Conservation (phyloP, 2,888 invertebrate genomes). For the Crocallis elinguaria region DNA sequence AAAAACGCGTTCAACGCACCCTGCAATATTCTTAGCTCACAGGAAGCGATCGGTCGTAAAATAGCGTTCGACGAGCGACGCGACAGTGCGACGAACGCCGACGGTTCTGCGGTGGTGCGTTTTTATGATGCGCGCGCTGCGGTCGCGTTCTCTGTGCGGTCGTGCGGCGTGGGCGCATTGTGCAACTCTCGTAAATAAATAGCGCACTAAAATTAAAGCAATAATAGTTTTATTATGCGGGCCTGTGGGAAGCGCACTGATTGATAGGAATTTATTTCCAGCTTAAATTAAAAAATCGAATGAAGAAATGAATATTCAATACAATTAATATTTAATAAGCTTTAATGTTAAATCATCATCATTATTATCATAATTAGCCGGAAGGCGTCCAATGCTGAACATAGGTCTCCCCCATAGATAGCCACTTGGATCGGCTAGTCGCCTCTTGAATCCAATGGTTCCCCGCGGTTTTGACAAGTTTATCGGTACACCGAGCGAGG, state of each 20-base stretch:
- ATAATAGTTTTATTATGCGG: conserved; percentile 50
- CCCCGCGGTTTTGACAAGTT: no score
- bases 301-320: conserved; percentile 1
- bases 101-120: conserved; percentile 41
- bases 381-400: no score
- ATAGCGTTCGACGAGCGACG: conserved; percentile 46
- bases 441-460: no score
- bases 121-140: conserved; percentile 49
- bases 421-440: no score
- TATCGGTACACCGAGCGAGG: no score
- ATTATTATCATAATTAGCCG: no score
- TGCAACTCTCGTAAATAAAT: conserved; percentile 49
- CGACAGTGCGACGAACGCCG: no score
- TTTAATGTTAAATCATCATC: no score
- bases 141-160: conserved; percentile 41
- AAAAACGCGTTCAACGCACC: conserved; percentile 38
- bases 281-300: conserved; percentile 3
- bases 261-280: conserved; percentile 27
- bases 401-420: no score
- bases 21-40: conserved; percentile 49
- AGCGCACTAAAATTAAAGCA: conserved; percentile 50
- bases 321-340: no score
- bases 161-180: conserved; percentile 40
- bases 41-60: conserved; percentile 63
- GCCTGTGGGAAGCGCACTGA: conserved; percentile 28